Percentiles rank a stretch among this genome's conserved stretches.
Evolutionary conservation across 2,797 vertebrate genomes (phyloP).

Genomic region (Alectoris magna): DNA sequence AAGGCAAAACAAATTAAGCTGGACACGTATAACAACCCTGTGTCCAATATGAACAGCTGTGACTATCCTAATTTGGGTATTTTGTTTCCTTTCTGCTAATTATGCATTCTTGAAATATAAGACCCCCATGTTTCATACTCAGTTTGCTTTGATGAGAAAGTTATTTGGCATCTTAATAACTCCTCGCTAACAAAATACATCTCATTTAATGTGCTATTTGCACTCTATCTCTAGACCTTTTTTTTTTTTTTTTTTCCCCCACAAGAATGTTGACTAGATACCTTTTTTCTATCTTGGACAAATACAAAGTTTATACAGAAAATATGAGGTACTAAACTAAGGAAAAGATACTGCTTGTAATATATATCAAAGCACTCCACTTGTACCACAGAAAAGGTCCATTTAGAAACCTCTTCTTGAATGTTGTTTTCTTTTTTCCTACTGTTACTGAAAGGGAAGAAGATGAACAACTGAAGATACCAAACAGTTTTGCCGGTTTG

Average conservation of each 20-base stretch:
- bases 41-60: neutral
- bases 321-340: neutral
- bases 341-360: neutral
- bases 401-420: slow-evolving; percentile 4
- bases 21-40: neutral
- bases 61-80: neutral
- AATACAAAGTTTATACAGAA: neutral
- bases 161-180: neutral
- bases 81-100: slow-evolving; percentile 10
- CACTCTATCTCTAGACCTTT: neutral
- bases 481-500: slow-evolving; percentile 71
- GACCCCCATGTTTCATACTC: neutral
- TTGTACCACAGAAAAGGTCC: neutral
- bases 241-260: neutral
- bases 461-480: slow-evolving; percentile 76
- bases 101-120: neutral
- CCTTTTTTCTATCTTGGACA: neutral
- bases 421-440: slow-evolving; percentile 1
- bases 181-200: neutral
- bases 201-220: neutral
- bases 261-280: neutral
- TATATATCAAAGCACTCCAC: neutral
- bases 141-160: neutral
- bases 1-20: neutral
- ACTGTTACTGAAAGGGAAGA: slow-evolving; percentile 82